Evolutionary conservation across 2,888 invertebrate genomes (phyloP).

Genomic region (Allacma fusca): DNA sequence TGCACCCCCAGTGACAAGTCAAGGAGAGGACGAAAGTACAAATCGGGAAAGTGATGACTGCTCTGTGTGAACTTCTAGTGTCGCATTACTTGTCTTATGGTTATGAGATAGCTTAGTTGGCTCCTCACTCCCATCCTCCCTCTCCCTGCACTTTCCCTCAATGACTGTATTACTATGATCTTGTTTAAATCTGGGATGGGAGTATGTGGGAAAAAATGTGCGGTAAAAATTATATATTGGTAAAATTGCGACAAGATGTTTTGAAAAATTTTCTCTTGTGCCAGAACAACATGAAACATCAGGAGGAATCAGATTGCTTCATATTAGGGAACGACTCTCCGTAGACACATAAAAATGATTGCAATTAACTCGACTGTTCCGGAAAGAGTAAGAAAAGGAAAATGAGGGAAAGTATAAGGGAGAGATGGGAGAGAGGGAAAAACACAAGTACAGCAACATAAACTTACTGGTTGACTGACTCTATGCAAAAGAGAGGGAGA

Average conservation of each 20-base stretch:
- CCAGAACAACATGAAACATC: slow-evolving; percentile 6
- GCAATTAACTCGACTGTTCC: slow-evolving; percentile 56
- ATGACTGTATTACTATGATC: background rate
- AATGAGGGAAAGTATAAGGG: background rate
- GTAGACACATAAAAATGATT: slow-evolving; percentile 62
- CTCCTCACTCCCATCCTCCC: background rate
- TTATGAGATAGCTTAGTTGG: slow-evolving; percentile 3
- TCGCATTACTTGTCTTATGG: slow-evolving; percentile 7
- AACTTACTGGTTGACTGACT: slow-evolving; percentile 33
- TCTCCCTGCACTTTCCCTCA: background rate
- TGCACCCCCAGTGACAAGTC: background rate
- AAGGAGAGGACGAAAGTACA: slow-evolving; percentile 9
- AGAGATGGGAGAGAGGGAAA: background rate
- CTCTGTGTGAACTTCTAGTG: slow-evolving; percentile 4
- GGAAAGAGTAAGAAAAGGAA: background rate
- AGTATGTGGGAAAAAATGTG: background rate
- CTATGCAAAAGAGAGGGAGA: slow-evolving; percentile 23
- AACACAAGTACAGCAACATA: slow-evolving; percentile 3
- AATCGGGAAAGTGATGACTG: slow-evolving; percentile 12
- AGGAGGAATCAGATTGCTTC: slow-evolving; percentile 17
- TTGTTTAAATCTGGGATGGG: background rate
- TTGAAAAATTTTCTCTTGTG: background rate
- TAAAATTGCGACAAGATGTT: too few relatives aligned
- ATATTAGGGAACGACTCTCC: slow-evolving; percentile 59
- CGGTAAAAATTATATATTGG: background rate